Evolutionary conservation across 1,140 invertebrate species (phyloP).

Genomic region (Cydia fagiglandana): DNA sequence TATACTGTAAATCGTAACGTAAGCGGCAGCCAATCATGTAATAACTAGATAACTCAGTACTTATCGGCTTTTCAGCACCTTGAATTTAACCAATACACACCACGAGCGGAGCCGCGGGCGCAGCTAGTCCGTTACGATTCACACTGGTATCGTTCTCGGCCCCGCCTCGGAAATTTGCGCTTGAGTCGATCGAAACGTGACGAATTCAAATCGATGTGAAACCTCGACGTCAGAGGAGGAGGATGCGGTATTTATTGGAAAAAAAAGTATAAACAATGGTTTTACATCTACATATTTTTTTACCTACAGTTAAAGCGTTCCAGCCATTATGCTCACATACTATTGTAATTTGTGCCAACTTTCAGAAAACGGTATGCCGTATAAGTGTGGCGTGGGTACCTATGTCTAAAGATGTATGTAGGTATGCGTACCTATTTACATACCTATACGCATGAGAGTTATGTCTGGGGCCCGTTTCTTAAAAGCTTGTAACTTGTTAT

Average conservation of each 20-base stretch:
- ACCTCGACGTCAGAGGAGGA: not conserved
- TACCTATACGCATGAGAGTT: not conserved
- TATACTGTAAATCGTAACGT: too few species aligned
- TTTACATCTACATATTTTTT: not conserved
- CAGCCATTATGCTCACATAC: not conserved
- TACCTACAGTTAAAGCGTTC: too few species aligned
- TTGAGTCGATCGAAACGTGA: constrained; percentile 28
- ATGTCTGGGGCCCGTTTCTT: not conserved
- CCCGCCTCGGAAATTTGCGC: constrained; percentile 33
- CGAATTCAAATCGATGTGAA: constrained; percentile 32
- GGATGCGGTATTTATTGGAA: constrained; percentile 13
- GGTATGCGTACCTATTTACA: not conserved
- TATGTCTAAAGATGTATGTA: too few species aligned
- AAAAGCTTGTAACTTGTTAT: too few species aligned
- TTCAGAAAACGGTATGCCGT: not conserved
- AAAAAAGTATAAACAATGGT: not conserved
- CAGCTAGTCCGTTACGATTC: constrained; percentile 18
- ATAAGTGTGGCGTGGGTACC: not conserved
- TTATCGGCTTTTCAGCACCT: constrained; percentile 3
- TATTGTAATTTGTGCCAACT: not conserved
- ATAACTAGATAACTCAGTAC: not conserved
- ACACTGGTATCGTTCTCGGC: constrained; percentile 15
- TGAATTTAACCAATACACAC: not conserved
- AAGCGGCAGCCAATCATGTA: too few species aligned
- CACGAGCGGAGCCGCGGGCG: constrained; percentile 1